These are phyloP conservation scores for Melanostoma mellinum DNA, from an alignment of 2,888 invertebrate species.

Conservation along the genomic window DNA sequence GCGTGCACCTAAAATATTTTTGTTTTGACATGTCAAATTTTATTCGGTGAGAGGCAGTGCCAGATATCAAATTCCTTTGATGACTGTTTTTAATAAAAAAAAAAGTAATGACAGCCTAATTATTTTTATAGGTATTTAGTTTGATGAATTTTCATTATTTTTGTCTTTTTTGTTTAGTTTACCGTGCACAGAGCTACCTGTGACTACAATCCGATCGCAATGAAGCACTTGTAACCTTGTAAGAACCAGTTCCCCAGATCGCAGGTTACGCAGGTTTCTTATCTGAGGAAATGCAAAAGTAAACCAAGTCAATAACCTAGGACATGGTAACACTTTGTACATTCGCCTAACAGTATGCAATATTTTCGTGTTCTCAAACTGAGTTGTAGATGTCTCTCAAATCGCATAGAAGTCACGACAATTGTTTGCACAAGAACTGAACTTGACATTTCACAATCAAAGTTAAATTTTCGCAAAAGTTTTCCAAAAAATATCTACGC, in stretches of 20 bases:
- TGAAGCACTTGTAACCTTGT: too few relatives aligned
- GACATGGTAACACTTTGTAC: too few relatives aligned
- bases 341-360: too few relatives aligned
- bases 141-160: neutral
- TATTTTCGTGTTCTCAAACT: neutral
- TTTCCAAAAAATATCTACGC: conserved; percentile 31
- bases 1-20: too few relatives aligned
- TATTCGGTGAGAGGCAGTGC: neutral
- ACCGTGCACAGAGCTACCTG: too few relatives aligned
- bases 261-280: too few relatives aligned
- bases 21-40: too few relatives aligned
- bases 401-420: conserved; percentile 8
- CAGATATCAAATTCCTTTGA: conserved; percentile 5
- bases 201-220: too few relatives aligned
- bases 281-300: too few relatives aligned
- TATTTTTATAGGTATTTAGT: neutral
- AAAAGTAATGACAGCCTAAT: too few relatives aligned
- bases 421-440: conserved; percentile 25
- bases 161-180: neutral
- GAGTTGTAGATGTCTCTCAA: conserved; percentile 21
- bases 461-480: conserved; percentile 10
- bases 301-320: too few relatives aligned
- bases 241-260: too few relatives aligned
- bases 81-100: neutral
- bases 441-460: conserved; percentile 50